Evolutionary conservation across 2,113 vertebrate species (phyloP), one percentile per base, ranked within the genome.

Genomic region (Dromiciops gliroides): DNA sequence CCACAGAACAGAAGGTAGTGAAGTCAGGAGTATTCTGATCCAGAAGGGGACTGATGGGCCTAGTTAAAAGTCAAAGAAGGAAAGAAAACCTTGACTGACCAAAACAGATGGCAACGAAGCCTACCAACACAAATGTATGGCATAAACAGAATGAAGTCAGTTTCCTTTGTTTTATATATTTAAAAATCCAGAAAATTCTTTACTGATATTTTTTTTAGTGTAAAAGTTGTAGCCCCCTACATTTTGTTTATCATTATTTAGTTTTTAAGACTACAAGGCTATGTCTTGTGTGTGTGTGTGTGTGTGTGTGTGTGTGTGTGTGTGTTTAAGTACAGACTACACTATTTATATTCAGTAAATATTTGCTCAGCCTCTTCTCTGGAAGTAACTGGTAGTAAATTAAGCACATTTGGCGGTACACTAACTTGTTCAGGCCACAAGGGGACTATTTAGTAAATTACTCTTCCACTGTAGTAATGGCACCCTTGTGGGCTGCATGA

Each of bases 1-100:
- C 99, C 98, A 99, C 99, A 52, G 99, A 99, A 98, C 99, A 99
- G 98, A 99, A 99, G 97, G 99, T 98, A 95, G 99, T 99, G 98
- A 99, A 99, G 98, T 99, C 99, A 94, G 99, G 99, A 96, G 99
- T 99, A 98, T 99, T 99, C 99, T 99, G 99, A 99, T 99, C 99
- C 98, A 99, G 98, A 98, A 99, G 99, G 96, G 99, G 99, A 98
- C 99, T 99, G 98, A 99, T 99, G 98, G 99, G 99, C 98, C 99
- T 99, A 98, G 83, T 98, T 93, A 98, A 97, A 97, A 98, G 95
- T n/a, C 96, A 95, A 98, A 98, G 98, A 93, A 98, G 97, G 98
- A 98, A 98, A 98, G 44, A 0, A 92, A 37, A 31, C 51, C 48
- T 94, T 88, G 16, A 96, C 31, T 25, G 51, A 88, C 1, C 11